Base-by-base conservation (phyloP, 2,888 invertebrate species). In the Eilema caniola region DNA sequence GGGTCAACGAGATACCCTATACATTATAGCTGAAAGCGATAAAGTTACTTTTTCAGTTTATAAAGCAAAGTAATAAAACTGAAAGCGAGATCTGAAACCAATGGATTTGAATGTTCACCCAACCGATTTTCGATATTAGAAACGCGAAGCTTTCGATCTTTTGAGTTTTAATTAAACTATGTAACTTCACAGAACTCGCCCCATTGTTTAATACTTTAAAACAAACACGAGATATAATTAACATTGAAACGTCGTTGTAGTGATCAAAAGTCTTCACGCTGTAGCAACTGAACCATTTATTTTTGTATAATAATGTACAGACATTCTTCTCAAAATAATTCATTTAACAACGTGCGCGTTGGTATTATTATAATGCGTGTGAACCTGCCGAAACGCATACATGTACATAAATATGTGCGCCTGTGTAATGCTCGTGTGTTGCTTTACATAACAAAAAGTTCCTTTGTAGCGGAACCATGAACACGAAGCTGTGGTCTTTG, bases 261-360 rank as follows among this genome's bases (percentile, higher is more conserved):
- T 61, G 66, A 65, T 71, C 67, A 67, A 24, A 64, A 37, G 53
- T 23, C 28, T 23, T 37, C 11, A 20, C 61, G 11, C 28, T n/a
- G 33, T 47, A 67, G 74, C 67, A 76, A 70, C 61, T 66, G 53
- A 53, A 53, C n/a, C 53, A 53, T 53, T 53, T 53, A 53, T 74
- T 74, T 64, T 66, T 53, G 53, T 70, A 62, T 75, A 72, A 75
- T 72, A 75, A 80, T 72, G 68, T 74, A 71, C 69, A 72, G 67
- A 62, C 68, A 83, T 81, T 75, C 70, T 81, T 76, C 73, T 71
- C 28, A 62, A 78, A 75, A 74, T 81, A 74, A 78, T 83, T 78
- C 62, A 74, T 72, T 64, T 70, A 68, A 70, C 71, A 37, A 63
- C 41, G 70, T 73, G 63, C 12, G 67, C 62, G 70, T 61, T 63